Percentiles rank a stretch among this genome's conserved stretches.
These are phyloP conservation scores for Andricus grossulariae DNA, from an alignment of 1,140 invertebrate genomes.

Conservation along the genomic window DNA sequence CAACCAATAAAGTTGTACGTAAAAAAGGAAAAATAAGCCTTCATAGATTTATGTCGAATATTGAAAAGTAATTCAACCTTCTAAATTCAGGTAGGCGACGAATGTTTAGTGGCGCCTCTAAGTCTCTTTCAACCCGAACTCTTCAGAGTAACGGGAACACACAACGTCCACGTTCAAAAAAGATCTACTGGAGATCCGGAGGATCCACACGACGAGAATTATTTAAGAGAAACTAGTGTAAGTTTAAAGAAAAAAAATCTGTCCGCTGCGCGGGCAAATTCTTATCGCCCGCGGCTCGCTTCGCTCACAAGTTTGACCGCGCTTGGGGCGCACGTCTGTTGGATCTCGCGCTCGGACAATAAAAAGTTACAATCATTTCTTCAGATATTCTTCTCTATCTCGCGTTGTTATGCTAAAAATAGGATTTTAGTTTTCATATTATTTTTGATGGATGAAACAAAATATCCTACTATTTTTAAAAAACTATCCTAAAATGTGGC, in stretches of 20 bases:
- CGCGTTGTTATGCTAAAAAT: no score
- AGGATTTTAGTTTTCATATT: no score
- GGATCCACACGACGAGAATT: slow-evolving; percentile 96
- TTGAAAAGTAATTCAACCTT: slow-evolving; percentile 34
- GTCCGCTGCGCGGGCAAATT: no score
- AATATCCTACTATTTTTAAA: no score
- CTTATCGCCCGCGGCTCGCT: no score
- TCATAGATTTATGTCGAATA: neutral
- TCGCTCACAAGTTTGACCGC: no score
- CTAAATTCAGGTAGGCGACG: slow-evolving; percentile 88
- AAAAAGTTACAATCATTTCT: no score
- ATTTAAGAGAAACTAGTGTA: slow-evolving; percentile 90
- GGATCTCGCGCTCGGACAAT: no score
- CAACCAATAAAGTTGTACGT: neutral
- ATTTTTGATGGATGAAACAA: no score
- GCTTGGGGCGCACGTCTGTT: no score
- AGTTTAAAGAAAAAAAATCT: slow-evolving; percentile 59
- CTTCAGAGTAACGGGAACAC: slow-evolving; percentile 87
- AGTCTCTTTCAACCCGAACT: slow-evolving; percentile 93
- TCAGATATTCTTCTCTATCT: no score
- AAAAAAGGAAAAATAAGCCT: neutral
- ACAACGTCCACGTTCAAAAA: slow-evolving; percentile 84
- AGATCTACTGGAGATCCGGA: slow-evolving; percentile 89
- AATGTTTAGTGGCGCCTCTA: slow-evolving; percentile 93
- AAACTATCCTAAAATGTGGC: no score